A percentile compares a stretch with the other conserved stretches of the same genome.
Evolutionary conservation across 1,140 invertebrate genomes (phyloP).

Genomic region (Drosophila yakuba): DNA sequence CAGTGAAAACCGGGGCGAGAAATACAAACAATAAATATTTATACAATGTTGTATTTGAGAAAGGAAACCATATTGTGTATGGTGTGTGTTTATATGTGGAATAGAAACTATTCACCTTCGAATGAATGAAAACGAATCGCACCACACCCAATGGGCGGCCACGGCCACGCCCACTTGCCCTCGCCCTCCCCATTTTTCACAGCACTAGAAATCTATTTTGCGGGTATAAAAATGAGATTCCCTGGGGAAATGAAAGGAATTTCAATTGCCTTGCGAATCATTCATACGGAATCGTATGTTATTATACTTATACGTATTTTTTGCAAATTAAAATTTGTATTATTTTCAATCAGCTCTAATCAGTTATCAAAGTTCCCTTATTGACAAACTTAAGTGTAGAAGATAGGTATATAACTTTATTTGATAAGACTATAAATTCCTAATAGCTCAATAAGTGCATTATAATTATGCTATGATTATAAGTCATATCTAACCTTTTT

Average conservation of each 20-base stretch:
- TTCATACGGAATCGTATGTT: background rate
- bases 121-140: constrained; percentile 28
- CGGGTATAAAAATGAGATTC: constrained; percentile 10
- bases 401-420: background rate
- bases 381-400: background rate
- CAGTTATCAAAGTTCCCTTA: constrained; percentile 1
- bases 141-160: constrained; percentile 20
- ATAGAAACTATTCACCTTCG: constrained; percentile 22
- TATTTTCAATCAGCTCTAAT: constrained; percentile 1
- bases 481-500: background rate
- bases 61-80: constrained; percentile 37
- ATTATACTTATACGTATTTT: no score
- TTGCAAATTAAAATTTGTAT: background rate
- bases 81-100: constrained; percentile 1
- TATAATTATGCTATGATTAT: constrained; percentile 1
- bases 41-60: constrained; percentile 27
- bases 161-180: constrained; percentile 2
- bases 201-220: background rate
- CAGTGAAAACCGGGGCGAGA: constrained; percentile 15
- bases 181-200: background rate
- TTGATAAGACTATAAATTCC: constrained; percentile 1
- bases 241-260: background rate
- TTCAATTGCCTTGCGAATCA: constrained; percentile 22
- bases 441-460: constrained; percentile 1
- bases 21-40: constrained; percentile 45